Evolutionary conservation across 2,113 vertebrate genomes (phyloP).

Genomic region (Cyanoderma ruficeps): DNA sequence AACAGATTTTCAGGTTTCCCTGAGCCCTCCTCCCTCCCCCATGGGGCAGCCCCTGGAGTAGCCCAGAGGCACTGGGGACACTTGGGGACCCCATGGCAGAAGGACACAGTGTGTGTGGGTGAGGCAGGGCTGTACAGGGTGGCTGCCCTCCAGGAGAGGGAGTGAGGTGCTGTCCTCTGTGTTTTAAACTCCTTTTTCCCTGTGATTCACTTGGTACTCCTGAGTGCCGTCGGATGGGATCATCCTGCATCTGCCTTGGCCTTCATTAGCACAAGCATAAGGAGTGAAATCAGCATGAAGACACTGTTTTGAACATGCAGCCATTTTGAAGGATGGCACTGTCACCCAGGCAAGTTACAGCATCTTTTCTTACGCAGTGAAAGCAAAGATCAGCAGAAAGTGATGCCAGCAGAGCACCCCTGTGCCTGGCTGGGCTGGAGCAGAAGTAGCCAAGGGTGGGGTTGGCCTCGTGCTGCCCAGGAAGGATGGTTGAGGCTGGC

Average conservation of each 20-base stretch:
- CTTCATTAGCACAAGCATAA: not conserved
- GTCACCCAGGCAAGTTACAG: too few relatives aligned
- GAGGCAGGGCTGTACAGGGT: too few relatives aligned
- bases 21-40: rapidly evolving
- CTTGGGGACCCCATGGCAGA: rapidly evolving
- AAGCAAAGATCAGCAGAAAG: not conserved
- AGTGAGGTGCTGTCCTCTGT: rapidly evolving
- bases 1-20: not conserved
- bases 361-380: rapidly evolving
- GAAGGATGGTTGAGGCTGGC: not conserved
- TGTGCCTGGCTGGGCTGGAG: not conserved
- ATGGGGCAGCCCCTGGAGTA: not conserved
- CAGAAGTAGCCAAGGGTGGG: rapidly evolving
- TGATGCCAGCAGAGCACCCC: rapidly evolving
- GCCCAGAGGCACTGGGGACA: rapidly evolving
- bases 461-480: rapidly evolving
- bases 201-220: not conserved
- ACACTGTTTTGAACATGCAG: not conserved
- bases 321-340: not conserved
- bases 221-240: rapidly evolving
- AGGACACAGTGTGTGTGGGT: rapidly evolving
- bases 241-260: not conserved
- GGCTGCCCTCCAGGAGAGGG: not conserved
- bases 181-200: not conserved
- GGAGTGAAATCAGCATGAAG: not conserved